phyloP scores from a whole-genome alignment of 2,888 invertebrate species.

The Dryocosmus kuriphilus region DNA sequence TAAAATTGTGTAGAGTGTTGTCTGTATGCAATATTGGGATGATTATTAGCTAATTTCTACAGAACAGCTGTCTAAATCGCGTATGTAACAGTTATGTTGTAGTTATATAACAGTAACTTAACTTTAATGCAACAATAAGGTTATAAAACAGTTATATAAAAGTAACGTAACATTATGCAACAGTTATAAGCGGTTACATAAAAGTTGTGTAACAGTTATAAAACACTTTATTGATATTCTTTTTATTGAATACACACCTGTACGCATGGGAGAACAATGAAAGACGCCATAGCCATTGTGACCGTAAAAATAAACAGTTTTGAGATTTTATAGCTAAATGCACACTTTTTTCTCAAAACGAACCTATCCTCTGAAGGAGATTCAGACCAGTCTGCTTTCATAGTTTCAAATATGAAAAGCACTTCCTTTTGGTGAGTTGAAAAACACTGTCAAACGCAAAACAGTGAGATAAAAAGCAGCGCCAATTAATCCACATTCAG shows the following conservation, averaged over 20 bases:
- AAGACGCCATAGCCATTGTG: conserved; percentile 47
- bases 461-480: conserved; percentile 61
- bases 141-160: background rate
- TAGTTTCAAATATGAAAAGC: conserved; percentile 63
- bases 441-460: conserved; percentile 63
- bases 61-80: background rate
- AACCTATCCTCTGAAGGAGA: conserved; percentile 56
- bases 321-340: conserved; percentile 60
- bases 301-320: conserved; percentile 68
- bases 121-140: too few species aligned
- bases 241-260: conserved; percentile 58
- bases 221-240: background rate
- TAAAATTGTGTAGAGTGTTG: too few species aligned
- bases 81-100: background rate
- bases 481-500: conserved; percentile 65
- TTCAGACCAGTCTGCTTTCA: conserved; percentile 66
- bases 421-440: conserved; percentile 61
- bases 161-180: background rate
- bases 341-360: conserved; percentile 62
- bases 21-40: too few species aligned
- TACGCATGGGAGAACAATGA: conserved; percentile 60
- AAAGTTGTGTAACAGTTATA: conserved; percentile 11
- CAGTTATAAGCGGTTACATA: background rate
- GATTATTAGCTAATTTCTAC: too few species aligned
- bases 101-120: too few species aligned